These are phyloP conservation scores for Pogoniulus pusillus DNA, from an alignment of 2,797 vertebrate genomes.

Conservation along the genomic window DNA sequence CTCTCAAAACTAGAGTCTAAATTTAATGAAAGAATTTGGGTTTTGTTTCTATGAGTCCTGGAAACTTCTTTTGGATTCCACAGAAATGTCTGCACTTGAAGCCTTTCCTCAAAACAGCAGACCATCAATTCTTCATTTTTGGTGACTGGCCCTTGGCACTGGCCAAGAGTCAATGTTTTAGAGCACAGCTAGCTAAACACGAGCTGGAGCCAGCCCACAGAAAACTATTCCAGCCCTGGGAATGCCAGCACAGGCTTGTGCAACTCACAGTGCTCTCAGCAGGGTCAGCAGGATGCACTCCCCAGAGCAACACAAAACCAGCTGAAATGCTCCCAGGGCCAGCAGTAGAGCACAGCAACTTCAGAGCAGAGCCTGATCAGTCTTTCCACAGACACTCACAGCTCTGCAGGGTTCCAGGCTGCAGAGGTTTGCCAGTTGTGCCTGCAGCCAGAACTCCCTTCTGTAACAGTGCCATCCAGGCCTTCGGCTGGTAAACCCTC, in stretches of 20 bases:
- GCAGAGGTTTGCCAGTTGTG: neutral
- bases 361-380: neutral
- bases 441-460: neutral
- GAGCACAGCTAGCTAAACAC: neutral
- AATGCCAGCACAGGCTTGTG: neutral
- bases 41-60: neutral
- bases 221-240: neutral
- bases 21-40: neutral
- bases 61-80: neutral
- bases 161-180: neutral
- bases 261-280: neutral
- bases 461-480: neutral
- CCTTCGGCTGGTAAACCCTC: neutral
- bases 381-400: neutral
- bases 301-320: no score
- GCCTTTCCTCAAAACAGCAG: neutral
- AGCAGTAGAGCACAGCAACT: no score
- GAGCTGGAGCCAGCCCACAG: neutral
- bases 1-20: neutral
- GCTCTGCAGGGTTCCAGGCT: neutral
- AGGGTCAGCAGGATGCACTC: neutral
- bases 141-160: neutral
- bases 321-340: no score
- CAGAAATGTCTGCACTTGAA: neutral
- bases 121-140: neutral